Conservation (phyloP, 1,140 invertebrate species). For the Trichonephila clavipes region DNA sequence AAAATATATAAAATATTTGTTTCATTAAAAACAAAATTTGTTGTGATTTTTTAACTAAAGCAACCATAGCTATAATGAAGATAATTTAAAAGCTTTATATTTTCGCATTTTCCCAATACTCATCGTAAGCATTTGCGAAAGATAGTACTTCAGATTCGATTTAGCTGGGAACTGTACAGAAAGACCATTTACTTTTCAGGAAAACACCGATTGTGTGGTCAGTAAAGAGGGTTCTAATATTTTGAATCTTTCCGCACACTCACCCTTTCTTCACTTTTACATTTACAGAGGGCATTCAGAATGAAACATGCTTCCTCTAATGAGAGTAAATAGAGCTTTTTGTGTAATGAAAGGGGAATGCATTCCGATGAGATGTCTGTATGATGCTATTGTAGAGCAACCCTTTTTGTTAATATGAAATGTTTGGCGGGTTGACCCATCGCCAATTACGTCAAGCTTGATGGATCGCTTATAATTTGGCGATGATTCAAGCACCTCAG, state of each 20-base stretch:
- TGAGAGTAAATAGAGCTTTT: constrained; percentile 28
- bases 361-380: constrained; percentile 17
- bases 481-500: constrained; percentile 62
- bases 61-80: no score
- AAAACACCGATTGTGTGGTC: no score
- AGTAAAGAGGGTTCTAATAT: no score
- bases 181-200: no score
- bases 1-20: no score
- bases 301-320: constrained; percentile 19
- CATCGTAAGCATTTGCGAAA: no score
- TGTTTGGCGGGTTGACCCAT: constrained; percentile 43
- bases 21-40: no score
- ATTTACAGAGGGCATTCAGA: not conserved
- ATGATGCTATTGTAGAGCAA: not conserved
- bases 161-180: no score
- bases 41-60: no score
- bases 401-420: constrained; percentile 25
- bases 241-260: not conserved
- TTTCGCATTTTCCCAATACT: no score
- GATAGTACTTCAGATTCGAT: no score
- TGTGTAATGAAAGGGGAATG: not conserved
- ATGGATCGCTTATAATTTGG: constrained; percentile 71
- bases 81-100: no score
- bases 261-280: not conserved
- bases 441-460: constrained; percentile 51